These are phyloP conservation scores for Sterna hirundo DNA, from an alignment of 2,113 vertebrate genomes.

Conservation along the genomic window DNA sequence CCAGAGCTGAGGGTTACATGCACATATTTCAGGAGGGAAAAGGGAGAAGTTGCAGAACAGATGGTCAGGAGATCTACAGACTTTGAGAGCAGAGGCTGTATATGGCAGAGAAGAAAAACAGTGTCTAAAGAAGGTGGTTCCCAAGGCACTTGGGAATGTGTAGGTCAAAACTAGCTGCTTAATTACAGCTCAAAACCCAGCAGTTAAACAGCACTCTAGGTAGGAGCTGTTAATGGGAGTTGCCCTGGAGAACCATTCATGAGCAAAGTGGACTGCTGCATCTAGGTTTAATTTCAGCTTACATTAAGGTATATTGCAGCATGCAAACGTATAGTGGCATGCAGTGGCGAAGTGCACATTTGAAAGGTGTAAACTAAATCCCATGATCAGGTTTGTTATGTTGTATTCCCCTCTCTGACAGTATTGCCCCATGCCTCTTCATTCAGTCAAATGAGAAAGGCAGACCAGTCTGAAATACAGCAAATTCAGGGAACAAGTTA, in stretches of 20 bases:
- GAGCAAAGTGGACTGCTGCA: neutral
- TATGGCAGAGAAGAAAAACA: neutral
- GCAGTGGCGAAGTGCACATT: neutral
- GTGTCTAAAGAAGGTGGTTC: neutral
- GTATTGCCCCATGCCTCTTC: neutral
- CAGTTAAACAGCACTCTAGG: neutral
- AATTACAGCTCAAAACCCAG: neutral
- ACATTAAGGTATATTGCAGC: neutral
- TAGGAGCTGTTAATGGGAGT: neutral
- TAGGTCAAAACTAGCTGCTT: neutral
- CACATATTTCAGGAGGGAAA: neutral
- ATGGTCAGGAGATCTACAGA: neutral
- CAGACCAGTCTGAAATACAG: neutral
- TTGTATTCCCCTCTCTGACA: neutral
- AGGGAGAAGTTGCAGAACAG: neutral
- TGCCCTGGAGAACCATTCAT: neutral
- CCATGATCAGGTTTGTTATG: neutral
- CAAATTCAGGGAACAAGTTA: neutral
- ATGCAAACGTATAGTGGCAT: neutral
- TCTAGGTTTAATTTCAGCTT: neutral
- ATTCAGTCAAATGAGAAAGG: neutral
- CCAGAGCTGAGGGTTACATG: neutral
- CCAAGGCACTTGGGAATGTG: neutral
- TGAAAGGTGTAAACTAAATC: neutral
- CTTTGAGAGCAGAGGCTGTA: neutral